A percentile compares a stretch with the other conserved stretches of the same genome.
Evolutionary conservation across 1,140 invertebrate genomes (phyloP).

Genomic region (Contarinia nasturtii): DNA sequence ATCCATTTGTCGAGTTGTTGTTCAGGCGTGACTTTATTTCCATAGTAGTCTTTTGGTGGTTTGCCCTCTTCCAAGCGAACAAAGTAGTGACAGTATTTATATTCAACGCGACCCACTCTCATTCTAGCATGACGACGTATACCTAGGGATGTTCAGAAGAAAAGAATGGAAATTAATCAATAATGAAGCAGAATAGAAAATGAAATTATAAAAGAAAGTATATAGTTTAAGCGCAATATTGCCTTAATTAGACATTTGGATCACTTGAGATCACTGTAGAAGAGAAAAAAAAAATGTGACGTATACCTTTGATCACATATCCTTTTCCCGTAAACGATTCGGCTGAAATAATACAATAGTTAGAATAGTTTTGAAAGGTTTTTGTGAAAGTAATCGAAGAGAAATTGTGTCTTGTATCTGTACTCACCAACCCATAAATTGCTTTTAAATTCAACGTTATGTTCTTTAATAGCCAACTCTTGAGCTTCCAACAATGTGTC

Average conservation of each 20-base stretch:
- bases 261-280: no score
- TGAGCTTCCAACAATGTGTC: conserved; percentile 77
- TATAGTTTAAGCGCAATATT: no score
- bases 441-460: conserved; percentile 88
- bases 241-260: no score
- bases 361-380: no score
- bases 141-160: no score
- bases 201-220: no score
- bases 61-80: conserved; percentile 78
- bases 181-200: no score
- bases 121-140: conserved; percentile 58
- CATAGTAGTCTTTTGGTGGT: conserved; percentile 70
- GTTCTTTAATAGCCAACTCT: conserved; percentile 63
- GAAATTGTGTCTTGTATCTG: no score
- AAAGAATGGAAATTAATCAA: no score
- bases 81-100: conserved; percentile 74
- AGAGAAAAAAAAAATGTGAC: no score
- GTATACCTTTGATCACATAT: conserved; percentile 56
- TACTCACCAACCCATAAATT: conserved; percentile 91
- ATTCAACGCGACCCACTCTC: conserved; percentile 49
- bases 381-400: no score
- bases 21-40: conserved; percentile 40
- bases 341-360: no score
- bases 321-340: conserved; percentile 71
- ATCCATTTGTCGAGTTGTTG: conserved; percentile 57